Base-by-base conservation (phyloP, 2,113 vertebrate species). In the Crypturellus undulatus region DNA sequence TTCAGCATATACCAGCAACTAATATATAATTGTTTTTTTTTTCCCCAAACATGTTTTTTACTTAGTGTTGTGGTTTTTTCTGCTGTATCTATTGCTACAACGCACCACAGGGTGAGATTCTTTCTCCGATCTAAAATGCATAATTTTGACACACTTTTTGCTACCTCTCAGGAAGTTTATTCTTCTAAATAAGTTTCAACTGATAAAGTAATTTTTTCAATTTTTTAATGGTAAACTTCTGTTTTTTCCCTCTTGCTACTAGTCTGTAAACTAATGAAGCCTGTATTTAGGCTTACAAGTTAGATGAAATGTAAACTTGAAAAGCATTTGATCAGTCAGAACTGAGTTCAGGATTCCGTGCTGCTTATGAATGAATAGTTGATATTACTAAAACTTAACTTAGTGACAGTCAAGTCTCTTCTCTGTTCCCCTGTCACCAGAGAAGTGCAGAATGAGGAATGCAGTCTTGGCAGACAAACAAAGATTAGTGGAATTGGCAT, bases 1-100 rank as follows among this genome's bases (percentile, higher is more conserved):
- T 96, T 94, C 93, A 80, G 78, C 83, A 89, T 85, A 77, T 69
- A 68, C 71, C 71, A 96, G 68, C 84, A 97, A 89, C 38, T 91
- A 96, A 96, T 45, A 73, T 59, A 51, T 65, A 75, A 85, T 90
- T 84, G 78, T 72, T 63, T 89, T 79, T 58, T 60, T 93, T 78
- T n/a, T n/a, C n/a, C n/a, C 88, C 88, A 68, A 4, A 83, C 38
- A 1, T 63, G 76, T 67, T 92, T 90, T 94, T 78, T 34, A 22
- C 36, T 79, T 34, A 40, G 25, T 93, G 32, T 79, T 89, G 47
- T 49, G 18, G 3, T 65, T 18, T 38, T 52, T 93, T 75, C 62
- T 92, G 38, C 63, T 92, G 72, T 42, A 45, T 90, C 79, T 95
- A 54, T 28, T 90, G 17, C 36, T 94, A 65, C 52, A 62, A 84